Conservation (phyloP, 2,113 vertebrate species). For the Todiramphus chloris region DNA sequence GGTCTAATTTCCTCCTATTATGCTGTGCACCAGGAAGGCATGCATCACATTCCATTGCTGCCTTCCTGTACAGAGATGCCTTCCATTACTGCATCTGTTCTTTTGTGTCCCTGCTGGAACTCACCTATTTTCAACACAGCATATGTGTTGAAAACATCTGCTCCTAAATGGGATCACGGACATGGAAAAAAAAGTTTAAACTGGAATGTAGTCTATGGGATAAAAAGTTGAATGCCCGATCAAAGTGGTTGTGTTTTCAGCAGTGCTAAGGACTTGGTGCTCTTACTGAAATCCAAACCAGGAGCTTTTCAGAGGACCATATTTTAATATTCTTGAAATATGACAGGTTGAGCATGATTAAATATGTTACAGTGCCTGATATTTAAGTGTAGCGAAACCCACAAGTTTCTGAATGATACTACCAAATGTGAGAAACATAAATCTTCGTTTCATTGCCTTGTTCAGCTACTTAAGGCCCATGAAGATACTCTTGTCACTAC, state of each 20-base stretch:
- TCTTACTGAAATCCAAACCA: neutral
- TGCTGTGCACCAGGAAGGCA: neutral
- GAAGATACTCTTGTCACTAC: neutral
- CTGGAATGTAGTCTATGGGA: neutral
- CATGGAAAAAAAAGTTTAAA: neutral
- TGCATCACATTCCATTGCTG: neutral
- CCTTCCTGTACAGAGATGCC: slow-evolving; percentile 13
- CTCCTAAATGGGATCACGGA: neutral
- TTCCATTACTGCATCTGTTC: neutral
- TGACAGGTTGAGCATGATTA: neutral
- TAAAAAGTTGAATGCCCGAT: neutral
- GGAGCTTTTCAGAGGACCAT: neutral
- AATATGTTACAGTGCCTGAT: neutral
- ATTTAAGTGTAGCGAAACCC: neutral
- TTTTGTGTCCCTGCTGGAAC: neutral
- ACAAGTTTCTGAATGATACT: neutral
- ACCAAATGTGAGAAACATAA: neutral
- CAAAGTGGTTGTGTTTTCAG: neutral
- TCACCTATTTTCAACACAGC: neutral
- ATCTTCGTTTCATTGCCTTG: neutral
- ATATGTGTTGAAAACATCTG: neutral
- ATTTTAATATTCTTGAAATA: neutral
- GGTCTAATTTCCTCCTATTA: slow-evolving; percentile 34
- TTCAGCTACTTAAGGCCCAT: neutral
- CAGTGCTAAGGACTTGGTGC: neutral